phyloP scores from a whole-genome alignment of 2,113 vertebrate genomes.

The Coracopsis vasa region DNA sequence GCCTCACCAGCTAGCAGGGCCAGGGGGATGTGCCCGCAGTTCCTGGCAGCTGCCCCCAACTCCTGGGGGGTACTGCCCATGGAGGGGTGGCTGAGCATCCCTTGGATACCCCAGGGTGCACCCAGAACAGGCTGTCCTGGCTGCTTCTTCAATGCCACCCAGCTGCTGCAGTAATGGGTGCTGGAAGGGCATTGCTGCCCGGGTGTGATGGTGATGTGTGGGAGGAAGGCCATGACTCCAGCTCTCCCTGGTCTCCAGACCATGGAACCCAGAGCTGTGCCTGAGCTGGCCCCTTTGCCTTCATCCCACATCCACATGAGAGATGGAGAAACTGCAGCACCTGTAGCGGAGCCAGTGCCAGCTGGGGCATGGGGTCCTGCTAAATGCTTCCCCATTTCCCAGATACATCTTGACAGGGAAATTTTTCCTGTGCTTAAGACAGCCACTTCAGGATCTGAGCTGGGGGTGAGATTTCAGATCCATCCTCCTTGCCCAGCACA shows the following conservation, averaged over 20 bases:
- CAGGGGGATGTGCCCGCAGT: not conserved
- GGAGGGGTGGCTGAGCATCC: not conserved
- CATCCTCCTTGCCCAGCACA: not conserved
- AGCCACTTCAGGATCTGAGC: not conserved
- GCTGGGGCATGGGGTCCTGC: not conserved
- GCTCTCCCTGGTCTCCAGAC: not conserved
- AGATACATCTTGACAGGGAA: not conserved
- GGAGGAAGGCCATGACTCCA: not conserved
- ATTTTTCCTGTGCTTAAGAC: not conserved
- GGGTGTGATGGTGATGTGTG: not conserved
- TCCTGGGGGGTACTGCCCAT: not conserved
- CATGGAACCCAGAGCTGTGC: not conserved
- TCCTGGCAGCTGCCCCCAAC: not conserved
- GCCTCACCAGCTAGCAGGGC: not conserved
- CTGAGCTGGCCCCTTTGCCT: not conserved
- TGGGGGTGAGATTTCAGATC: not conserved
- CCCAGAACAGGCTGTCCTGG: fast-evolving
- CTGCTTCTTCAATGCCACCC: not conserved
- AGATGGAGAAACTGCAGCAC: not conserved
- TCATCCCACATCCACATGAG: not conserved
- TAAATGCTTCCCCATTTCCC: not conserved
- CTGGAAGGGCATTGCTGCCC: fast-evolving
- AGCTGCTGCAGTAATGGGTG: not conserved
- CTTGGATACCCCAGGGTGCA: not conserved
- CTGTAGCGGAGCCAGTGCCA: not conserved